These are phyloP conservation scores for Bimastos eiseni DNA, from an alignment of 2,888 invertebrate species.

Conservation along the genomic window DNA sequence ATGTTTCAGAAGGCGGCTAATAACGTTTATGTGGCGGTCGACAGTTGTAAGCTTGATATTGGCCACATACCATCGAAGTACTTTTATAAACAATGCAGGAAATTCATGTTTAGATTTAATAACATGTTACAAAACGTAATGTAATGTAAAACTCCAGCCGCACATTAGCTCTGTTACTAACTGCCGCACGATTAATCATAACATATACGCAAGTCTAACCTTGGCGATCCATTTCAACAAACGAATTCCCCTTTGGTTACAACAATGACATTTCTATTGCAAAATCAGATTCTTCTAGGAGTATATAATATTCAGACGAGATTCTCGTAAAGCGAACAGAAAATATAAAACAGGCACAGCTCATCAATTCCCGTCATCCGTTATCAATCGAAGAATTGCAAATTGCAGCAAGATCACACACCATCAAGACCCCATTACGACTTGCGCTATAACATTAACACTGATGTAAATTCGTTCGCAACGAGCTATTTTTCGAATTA, in stretches of 20 bases:
- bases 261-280: neutral
- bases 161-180: neutral
- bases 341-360: neutral
- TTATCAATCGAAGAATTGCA: neutral
- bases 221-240: conserved; percentile 2
- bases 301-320: neutral
- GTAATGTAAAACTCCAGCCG: conserved; percentile 2
- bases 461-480: neutral
- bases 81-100: neutral
- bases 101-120: neutral
- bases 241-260: neutral
- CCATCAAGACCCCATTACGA: neutral
- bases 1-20: neutral
- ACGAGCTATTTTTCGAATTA: neutral
- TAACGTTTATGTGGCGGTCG: neutral
- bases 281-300: conserved; percentile 6
- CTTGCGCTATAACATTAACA: neutral
- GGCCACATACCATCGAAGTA: neutral
- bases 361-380: neutral
- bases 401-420: neutral
- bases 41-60: neutral
- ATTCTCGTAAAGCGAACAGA: conserved; percentile 7
- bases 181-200: conserved; percentile 8
- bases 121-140: neutral
- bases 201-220: conserved; percentile 14